These are phyloP conservation scores for Theocolax elegans DNA, from an alignment of 1,140 invertebrate species.

Conservation along the genomic window DNA sequence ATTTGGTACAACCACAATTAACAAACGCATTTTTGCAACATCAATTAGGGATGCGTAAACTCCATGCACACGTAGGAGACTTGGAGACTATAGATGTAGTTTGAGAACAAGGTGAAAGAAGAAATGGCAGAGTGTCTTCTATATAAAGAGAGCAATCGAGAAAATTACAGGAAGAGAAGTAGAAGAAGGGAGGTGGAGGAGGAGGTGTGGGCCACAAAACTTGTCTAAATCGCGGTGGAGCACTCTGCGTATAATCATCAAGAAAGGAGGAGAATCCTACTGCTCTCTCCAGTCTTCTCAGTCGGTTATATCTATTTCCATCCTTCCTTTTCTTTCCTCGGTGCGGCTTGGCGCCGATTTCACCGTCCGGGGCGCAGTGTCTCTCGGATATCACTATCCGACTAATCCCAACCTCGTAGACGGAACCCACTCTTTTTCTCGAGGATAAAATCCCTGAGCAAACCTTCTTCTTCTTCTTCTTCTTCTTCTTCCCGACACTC, in stretches of 20 bases:
- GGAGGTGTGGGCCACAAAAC: background rate
- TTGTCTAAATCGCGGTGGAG: conserved; percentile 12
- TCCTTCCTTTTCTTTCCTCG: background rate
- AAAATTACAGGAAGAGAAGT: conserved; percentile 19
- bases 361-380: background rate
- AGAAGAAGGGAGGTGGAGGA: background rate
- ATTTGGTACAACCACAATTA: too few species aligned
- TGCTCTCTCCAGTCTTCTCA: background rate
- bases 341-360: background rate
- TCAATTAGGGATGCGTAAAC: too few species aligned
- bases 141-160: conserved; percentile 8
- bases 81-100: too few species aligned
- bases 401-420: conserved; percentile 52
- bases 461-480: conserved; percentile 8
- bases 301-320: background rate
- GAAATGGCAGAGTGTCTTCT: too few species aligned
- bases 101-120: too few species aligned
- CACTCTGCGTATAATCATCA: conserved; percentile 25
- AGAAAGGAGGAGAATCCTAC: too few species aligned
- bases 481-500: background rate
- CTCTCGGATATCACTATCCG: conserved; percentile 33
- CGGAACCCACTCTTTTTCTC: conserved; percentile 18
- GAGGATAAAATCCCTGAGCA: conserved; percentile 34
- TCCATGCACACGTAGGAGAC: too few species aligned
- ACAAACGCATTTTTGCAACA: too few species aligned